Evolutionary conservation across 1,140 invertebrate species (phyloP).

Genomic region (Oreohelix idahoensis): DNA sequence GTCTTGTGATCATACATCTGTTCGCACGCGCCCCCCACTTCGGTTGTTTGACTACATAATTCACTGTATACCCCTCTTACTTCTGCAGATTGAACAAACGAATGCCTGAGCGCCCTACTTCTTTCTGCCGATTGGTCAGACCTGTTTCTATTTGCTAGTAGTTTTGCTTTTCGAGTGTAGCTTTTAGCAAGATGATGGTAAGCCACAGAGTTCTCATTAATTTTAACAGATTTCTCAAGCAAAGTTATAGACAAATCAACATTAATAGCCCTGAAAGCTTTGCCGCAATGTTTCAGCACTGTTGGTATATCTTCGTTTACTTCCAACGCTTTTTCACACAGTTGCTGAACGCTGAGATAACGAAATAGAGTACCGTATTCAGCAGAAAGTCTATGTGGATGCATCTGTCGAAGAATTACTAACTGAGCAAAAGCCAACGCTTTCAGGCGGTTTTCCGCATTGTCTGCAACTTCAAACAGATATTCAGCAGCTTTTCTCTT

Average conservation of each 20-base stretch:
- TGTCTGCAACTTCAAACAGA: slow-evolving; percentile 13
- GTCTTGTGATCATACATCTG: too few species aligned
- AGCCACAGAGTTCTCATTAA: background rate
- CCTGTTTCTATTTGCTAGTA: background rate
- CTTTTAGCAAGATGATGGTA: background rate
- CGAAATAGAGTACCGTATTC: background rate
- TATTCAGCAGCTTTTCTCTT: background rate
- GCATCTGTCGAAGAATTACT: background rate
- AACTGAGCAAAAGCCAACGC: background rate
- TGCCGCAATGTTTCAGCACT: slow-evolving; percentile 2
- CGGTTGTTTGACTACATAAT: too few species aligned
- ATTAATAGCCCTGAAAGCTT: background rate
- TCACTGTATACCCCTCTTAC: too few species aligned
- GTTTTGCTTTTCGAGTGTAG: background rate
- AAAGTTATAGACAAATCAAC: background rate
- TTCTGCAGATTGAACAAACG: too few species aligned
- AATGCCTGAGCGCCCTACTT: too few species aligned
- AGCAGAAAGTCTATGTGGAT: background rate
- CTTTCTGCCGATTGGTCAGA: background rate
- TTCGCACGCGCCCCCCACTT: too few species aligned
- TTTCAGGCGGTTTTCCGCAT: background rate
- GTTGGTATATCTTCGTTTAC: background rate
- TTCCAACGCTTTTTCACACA: background rate
- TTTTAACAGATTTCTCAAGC: background rate
- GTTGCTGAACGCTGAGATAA: background rate